These are phyloP conservation scores for Gopherus flavomarginatus DNA, from an alignment of 2,113 vertebrate genomes.

Conservation along the genomic window DNA sequence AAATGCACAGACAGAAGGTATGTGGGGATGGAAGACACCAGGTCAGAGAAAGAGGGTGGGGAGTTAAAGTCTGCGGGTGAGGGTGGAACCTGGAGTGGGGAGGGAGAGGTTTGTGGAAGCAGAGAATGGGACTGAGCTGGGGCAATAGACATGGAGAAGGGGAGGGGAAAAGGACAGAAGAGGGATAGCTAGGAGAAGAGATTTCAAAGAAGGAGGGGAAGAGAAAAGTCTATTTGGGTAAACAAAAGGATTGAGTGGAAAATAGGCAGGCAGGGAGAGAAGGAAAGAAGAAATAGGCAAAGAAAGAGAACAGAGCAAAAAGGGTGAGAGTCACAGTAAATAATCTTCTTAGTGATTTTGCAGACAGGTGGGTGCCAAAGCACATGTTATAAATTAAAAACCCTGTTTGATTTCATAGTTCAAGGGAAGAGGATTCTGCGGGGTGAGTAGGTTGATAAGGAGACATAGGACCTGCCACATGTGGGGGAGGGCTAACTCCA, in stretches of 20 bases:
- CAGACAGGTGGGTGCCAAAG: background rate
- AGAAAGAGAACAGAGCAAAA: background rate
- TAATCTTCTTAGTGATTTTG: background rate
- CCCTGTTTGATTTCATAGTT: background rate
- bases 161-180: background rate
- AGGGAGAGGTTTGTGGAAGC: background rate
- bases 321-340: background rate
- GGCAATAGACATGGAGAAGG: background rate
- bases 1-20: background rate
- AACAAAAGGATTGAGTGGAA: constrained; percentile 20
- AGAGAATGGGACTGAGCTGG: too few relatives aligned
- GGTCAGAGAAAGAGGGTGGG: background rate
- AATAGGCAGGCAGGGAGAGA: background rate
- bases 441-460: background rate
- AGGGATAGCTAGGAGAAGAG: background rate
- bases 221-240: constrained; percentile 46
- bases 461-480: background rate
- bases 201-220: background rate
- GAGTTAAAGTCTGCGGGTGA: background rate
- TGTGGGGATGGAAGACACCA: background rate
- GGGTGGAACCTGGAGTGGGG: background rate
- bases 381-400: background rate
- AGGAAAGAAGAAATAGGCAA: background rate
- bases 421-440: background rate
- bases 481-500: background rate